These are phyloP conservation scores for Leptura quadrifasciata DNA, from an alignment of 2,888 invertebrate genomes.

Conservation along the genomic window DNA sequence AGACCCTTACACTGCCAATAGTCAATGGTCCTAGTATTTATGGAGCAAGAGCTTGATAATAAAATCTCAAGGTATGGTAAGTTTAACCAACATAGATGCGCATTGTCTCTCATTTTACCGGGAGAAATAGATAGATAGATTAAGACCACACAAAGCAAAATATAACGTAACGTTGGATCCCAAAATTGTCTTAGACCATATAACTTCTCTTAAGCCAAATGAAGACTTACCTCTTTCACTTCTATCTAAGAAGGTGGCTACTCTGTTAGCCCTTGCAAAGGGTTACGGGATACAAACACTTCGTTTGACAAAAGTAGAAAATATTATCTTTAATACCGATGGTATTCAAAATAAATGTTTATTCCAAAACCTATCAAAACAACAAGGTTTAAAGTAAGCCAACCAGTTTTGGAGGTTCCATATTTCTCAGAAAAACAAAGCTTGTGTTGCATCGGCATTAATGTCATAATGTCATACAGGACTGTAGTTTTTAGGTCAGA, in stretches of 20 bases:
- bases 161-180: slow-evolving; percentile 22
- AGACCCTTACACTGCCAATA: slow-evolving; percentile 11
- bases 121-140: not conserved
- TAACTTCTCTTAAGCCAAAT: not conserved
- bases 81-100: slow-evolving; percentile 2
- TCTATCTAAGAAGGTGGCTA: not conserved
- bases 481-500: too few species aligned
- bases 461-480: not conserved
- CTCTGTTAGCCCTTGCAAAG: slow-evolving; percentile 17
- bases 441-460: not conserved
- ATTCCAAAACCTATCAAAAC: slow-evolving; percentile 18
- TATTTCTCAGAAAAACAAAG: not conserved
- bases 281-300: slow-evolving; percentile 19
- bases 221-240: slow-evolving; percentile 2
- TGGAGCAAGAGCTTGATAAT: not conserved
- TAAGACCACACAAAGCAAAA: slow-evolving; percentile 8
- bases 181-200: slow-evolving; percentile 1
- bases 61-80: slow-evolving; percentile 5
- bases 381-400: slow-evolving; percentile 7
- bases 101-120: slow-evolving; percentile 9
- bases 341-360: slow-evolving; percentile 16
- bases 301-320: not conserved
- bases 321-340: not conserved
- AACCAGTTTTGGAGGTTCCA: not conserved
- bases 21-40: too few species aligned